Evolutionary conservation across 2,797 vertebrate species (phyloP).

Genomic region (Notolepis coatsorum): DNA sequence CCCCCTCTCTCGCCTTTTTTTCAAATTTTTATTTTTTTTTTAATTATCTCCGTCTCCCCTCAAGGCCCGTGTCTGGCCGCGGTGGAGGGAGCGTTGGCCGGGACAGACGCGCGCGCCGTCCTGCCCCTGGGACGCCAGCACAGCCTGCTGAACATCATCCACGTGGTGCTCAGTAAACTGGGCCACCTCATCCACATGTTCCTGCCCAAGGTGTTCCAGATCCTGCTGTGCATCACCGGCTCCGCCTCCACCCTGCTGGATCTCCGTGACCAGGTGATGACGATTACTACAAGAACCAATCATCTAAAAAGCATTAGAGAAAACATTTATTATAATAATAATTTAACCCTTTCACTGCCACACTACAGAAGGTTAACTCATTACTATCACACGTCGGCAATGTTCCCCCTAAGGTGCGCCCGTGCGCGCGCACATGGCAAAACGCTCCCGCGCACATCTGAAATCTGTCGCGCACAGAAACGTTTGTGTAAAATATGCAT

Average conservation of each 20-base stretch:
- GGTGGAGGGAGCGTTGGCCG: conserved; percentile 82
- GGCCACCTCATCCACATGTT: conserved; percentile 89
- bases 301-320: too few relatives aligned
- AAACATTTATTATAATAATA: too few relatives aligned
- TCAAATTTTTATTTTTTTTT: neutral
- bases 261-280: conserved; percentile 87
- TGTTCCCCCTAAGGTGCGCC: too few relatives aligned
- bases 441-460: too few relatives aligned
- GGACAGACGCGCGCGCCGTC: conserved; percentile 82
- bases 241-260: conserved; percentile 85
- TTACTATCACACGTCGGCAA: too few relatives aligned
- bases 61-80: conserved; percentile 86
- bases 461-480: too few relatives aligned
- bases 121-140: conserved; percentile 96
- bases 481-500: too few relatives aligned
- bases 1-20: too few relatives aligned
- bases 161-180: conserved; percentile 90
- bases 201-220: conserved; percentile 92
- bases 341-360: too few relatives aligned
- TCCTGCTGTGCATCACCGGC: conserved; percentile 90
- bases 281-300: too few relatives aligned
- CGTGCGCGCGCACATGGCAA: too few relatives aligned
- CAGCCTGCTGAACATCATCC: conserved; percentile 90
- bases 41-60: neutral
- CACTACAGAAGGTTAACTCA: too few relatives aligned